Conservation (phyloP, 92 coral and sea anemone genomes). For the Actinostola sp. region DNA sequence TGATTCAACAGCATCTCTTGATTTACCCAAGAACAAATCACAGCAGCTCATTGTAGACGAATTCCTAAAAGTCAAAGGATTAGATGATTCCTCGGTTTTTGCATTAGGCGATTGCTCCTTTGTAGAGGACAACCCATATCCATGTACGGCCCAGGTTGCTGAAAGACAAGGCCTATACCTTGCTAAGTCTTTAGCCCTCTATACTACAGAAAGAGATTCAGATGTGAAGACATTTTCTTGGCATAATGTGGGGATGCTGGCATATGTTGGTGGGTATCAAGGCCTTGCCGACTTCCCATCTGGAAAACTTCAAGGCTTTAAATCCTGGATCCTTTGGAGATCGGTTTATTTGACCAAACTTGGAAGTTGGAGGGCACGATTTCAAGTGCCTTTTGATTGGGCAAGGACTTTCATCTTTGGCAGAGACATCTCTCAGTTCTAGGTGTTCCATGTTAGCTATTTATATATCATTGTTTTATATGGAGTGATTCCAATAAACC, state of each 20-base stretch:
- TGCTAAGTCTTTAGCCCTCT: conserved; percentile 75
- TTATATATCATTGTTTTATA: too few relatives aligned
- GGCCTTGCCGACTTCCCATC: conserved; percentile 90
- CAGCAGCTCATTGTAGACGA: conserved; percentile 84
- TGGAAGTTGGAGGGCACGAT: conserved; percentile 90
- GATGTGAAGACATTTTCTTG: conserved; percentile 81
- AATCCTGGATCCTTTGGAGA: conserved; percentile 96
- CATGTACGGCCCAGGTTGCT: conserved; percentile 98
- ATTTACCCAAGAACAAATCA: conserved; percentile 80
- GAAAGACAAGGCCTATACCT: conserved; percentile 90
- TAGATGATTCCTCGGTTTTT: conserved; percentile 74
- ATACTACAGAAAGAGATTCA: conserved; percentile 52
- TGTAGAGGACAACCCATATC: conserved; percentile 78
- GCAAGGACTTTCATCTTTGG: conserved; percentile 94
- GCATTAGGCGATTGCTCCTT: conserved; percentile 92
- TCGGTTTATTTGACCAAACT: conserved; percentile 95
- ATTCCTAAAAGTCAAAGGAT: conserved; percentile 69
- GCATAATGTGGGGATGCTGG: conserved; percentile 93
- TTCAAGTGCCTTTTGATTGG: conserved; percentile 99
- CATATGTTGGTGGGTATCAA: conserved; percentile 92
- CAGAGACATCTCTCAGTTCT: conserved; percentile 92
- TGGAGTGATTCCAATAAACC: too few relatives aligned
- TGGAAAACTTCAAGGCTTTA: conserved; percentile 90
- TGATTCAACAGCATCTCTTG: conserved; percentile 85
- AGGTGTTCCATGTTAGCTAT: neutral